These are phyloP conservation scores for Ceratina calcarata DNA, from an alignment of 1,140 invertebrate species.

Conservation along the genomic window DNA sequence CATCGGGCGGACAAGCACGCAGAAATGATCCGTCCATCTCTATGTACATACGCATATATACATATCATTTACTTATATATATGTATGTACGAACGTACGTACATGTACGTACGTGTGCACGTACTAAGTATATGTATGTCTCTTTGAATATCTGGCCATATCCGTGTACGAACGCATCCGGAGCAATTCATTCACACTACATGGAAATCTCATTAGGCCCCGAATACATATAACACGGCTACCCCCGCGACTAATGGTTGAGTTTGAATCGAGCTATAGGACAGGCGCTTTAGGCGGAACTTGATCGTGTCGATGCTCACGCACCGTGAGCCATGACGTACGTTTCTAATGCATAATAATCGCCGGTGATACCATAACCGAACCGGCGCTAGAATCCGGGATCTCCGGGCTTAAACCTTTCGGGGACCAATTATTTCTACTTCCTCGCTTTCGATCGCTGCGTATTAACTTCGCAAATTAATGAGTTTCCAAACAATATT, in stretches of 20 bases:
- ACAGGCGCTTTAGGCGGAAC: slow-evolving; percentile 64
- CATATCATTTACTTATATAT: neutral
- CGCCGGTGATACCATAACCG: slow-evolving; percentile 32
- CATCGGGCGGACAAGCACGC: neutral
- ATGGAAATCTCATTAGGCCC: slow-evolving; percentile 70
- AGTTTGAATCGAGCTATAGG: slow-evolving; percentile 62
- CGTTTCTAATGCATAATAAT: slow-evolving; percentile 63
- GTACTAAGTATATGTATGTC: too few species aligned
- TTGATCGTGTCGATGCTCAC: slow-evolving; percentile 64
- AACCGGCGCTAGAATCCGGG: slow-evolving; percentile 6
- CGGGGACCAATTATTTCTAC: neutral
- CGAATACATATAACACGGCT: slow-evolving; percentile 58
- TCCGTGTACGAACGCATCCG: slow-evolving; percentile 51
- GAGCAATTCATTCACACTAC: slow-evolving; percentile 64
- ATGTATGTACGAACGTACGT: too few species aligned
- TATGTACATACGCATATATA: neutral
- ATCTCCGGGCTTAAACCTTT: slow-evolving; percentile 8
- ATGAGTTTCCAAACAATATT: neutral
- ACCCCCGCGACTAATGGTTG: slow-evolving; percentile 59
- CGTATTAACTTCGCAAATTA: neutral
- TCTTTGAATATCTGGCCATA: neutral
- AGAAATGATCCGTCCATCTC: slow-evolving; percentile 32
- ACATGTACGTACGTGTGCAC: too few species aligned
- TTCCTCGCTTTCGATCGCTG: neutral
- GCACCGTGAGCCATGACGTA: slow-evolving; percentile 59